Conservation (phyloP, 2,113 vertebrate genomes). For the Ailurus styani region DNA sequence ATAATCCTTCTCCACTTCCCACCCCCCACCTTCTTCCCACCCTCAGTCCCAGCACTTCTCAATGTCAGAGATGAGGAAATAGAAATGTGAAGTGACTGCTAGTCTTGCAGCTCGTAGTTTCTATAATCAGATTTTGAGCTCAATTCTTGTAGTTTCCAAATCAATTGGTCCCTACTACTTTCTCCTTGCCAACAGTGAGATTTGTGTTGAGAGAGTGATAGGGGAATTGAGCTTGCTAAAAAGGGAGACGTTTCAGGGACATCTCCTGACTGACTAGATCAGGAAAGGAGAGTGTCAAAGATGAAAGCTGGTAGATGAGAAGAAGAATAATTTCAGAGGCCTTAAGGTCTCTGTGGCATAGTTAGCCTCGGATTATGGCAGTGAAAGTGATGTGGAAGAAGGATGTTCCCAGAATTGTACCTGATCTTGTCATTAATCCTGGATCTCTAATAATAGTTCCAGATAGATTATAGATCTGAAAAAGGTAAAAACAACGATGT, state of each 20-base stretch:
- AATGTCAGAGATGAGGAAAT: not conserved
- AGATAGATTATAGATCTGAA: not conserved
- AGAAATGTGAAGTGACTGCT: not conserved
- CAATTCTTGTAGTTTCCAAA: not conserved
- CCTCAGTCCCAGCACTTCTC: not conserved
- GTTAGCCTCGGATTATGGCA: not conserved
- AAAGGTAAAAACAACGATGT: not conserved
- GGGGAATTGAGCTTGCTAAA: not conserved
- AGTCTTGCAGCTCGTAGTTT: not conserved
- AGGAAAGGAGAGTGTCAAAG: not conserved
- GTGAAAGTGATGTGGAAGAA: not conserved
- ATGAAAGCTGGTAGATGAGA: not conserved
- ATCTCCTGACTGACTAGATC: not conserved
- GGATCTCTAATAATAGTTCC: not conserved
- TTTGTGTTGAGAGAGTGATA: not conserved
- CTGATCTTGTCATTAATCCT: not conserved
- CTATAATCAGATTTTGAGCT: not conserved
- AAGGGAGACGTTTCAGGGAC: not conserved
- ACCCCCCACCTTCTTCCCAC: too few species aligned
- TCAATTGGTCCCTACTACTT: not conserved
- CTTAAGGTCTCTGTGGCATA: not conserved
- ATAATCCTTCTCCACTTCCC: not conserved
- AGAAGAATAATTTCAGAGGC: not conserved
- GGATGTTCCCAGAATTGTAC: not conserved
- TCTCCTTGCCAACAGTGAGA: not conserved